phyloP scores from a whole-genome alignment of 2,113 vertebrate genomes.

The Microtus oregoni region DNA sequence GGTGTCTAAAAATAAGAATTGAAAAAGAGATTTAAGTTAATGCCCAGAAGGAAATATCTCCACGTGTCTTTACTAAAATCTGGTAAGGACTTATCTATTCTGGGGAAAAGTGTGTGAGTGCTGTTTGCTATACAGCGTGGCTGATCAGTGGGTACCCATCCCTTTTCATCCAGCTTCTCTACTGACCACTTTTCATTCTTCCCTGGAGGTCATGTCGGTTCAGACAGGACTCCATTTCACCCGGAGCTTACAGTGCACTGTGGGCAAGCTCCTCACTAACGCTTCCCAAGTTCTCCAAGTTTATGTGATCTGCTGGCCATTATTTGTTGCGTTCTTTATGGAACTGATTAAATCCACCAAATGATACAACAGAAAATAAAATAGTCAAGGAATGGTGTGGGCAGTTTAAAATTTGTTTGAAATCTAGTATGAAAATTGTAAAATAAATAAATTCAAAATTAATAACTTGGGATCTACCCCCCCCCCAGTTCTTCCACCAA shows the following conservation, averaged over 20 bases:
- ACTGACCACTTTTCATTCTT: not conserved
- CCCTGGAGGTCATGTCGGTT: not conserved
- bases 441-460: constrained; percentile 36
- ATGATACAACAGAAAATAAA: constrained; percentile 60
- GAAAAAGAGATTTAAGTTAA: constrained; percentile 71
- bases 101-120: constrained; percentile 21
- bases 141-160: not conserved
- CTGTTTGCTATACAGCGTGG: not conserved
- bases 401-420: constrained; percentile 58
- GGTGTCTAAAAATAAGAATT: constrained; percentile 68
- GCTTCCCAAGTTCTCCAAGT: constrained; percentile 28
- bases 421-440: constrained; percentile 58
- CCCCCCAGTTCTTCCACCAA: not conserved
- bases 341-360: constrained; percentile 62
- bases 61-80: constrained; percentile 56
- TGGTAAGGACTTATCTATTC: not conserved
- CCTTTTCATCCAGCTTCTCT: not conserved
- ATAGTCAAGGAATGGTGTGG: constrained; percentile 59
- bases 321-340: constrained; percentile 50
- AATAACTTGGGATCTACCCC: not conserved
- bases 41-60: constrained; percentile 68
- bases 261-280: not conserved
- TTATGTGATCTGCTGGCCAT: constrained; percentile 25
- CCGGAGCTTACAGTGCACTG: not conserved
- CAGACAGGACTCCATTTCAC: not conserved